Evolutionary conservation across 2,888 invertebrate genomes (phyloP), one percentile per base, ranked within the genome.

Genomic region (Tanytarsus gracilentus): DNA sequence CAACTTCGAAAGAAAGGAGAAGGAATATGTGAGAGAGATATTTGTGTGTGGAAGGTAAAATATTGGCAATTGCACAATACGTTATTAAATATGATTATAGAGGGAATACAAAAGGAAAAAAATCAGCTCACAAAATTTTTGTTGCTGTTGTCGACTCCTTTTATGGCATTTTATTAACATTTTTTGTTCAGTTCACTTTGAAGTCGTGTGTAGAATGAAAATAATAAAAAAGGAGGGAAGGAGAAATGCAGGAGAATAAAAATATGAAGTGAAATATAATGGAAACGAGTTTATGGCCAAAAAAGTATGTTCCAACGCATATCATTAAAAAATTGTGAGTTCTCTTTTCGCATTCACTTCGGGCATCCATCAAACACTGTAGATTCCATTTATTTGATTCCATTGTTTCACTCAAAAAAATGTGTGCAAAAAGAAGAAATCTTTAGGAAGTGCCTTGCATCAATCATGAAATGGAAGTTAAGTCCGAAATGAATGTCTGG

Each of bases 1-100:
- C 16, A n/a, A n/a, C n/a, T n/a, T n/a, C n/a, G n/a, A n/a, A 52
- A 9, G 53, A 21, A 53, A 53, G 33, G 36, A 50, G 27, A 26
- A 50, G 14, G 36, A 53, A 36, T 29, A 30, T 6, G 1, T 14
- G 9, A 7, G 14, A 33, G 14, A 33, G 14, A 33, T 33, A 18
- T 16, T 18, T 18, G 44, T 44, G 44, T 11, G 11, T 44, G 36
- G 16, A 14, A 27, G 44, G 48, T 58, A 58, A 58, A 58, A 58
- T 58, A 58, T 58, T 58, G 58, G 58, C 58, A 58, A 58, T 58
- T 58, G 58, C 58, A 58, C 58, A 58, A 58, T 58, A 39, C 48
- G 23, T 58, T 58, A 58, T 58, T 58, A 58, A 58, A 58, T 58
- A 58, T 58, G 58, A 58, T 58, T 58, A 58, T 58, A 58, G 48